Conservation (phyloP, 2,797 vertebrate genomes). For the Alexandromys oeconomus region DNA sequence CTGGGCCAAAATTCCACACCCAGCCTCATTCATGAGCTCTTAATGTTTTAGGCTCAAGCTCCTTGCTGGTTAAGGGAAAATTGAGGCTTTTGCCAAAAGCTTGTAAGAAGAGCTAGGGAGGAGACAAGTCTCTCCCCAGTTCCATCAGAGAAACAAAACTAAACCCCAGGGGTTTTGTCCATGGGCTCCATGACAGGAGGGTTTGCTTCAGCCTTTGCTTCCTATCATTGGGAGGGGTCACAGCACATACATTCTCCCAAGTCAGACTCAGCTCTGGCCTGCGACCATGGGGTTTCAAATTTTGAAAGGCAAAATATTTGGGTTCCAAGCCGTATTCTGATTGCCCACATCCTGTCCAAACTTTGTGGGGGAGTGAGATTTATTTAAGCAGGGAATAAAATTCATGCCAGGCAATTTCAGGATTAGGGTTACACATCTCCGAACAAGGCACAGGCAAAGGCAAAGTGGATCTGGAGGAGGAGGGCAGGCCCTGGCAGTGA, state of each 20-base stretch:
- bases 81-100: not conserved
- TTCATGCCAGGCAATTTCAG: not conserved
- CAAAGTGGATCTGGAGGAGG: not conserved
- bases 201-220: not conserved
- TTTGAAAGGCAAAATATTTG: conserved; percentile 51
- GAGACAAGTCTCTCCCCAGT: not conserved
- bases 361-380: conserved; percentile 62
- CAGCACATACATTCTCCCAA: not conserved
- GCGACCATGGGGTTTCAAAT: conserved; percentile 29
- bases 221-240: not conserved
- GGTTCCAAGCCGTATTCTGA: not conserved
- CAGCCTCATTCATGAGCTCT: not conserved
- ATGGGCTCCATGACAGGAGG: not conserved
- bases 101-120: not conserved
- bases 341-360: conserved; percentile 63
- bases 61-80: not conserved
- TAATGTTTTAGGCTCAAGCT: not conserved
- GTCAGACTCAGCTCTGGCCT: conserved; percentile 15
- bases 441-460: not conserved
- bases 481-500: not conserved
- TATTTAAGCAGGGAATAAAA: conserved; percentile 59
- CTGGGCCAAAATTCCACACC: not conserved
- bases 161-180: not conserved
- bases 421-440: conserved; percentile 38
- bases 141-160: not conserved